These are phyloP conservation scores for Ahaetulla prasina DNA, from an alignment of 2,113 vertebrate species.

Conservation along the genomic window DNA sequence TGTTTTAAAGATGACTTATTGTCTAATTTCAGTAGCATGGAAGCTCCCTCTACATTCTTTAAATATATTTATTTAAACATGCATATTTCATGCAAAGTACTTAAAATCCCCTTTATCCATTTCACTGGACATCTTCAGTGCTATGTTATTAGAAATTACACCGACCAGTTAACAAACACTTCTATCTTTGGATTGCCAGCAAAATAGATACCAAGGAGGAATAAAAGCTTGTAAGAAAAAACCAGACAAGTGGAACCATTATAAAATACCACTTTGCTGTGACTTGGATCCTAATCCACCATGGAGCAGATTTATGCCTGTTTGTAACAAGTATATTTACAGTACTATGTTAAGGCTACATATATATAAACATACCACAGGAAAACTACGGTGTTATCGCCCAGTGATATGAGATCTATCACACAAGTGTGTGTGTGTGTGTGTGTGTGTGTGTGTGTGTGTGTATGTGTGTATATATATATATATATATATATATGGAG, in stretches of 20 bases:
- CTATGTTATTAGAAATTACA: background rate
- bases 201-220: background rate
- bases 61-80: background rate
- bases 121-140: background rate
- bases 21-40: background rate
- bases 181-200: background rate
- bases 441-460: too few species aligned
- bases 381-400: conserved; percentile 44
- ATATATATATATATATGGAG: too few species aligned
- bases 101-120: background rate
- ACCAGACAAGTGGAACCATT: background rate
- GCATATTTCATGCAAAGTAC: background rate
- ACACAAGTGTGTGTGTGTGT: background rate
- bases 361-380: conserved; percentile 40
- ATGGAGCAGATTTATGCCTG: background rate
- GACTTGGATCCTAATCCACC: background rate
- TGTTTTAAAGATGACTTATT: background rate
- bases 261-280: background rate
- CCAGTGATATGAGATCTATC: background rate
- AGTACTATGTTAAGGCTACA: background rate
- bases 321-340: background rate
- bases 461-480: too few species aligned
- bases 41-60: background rate
- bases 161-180: background rate
- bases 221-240: background rate